Evolutionary conservation across 2,888 invertebrate genomes (phyloP).

Genomic region (Imbricaverruca yamaguchii): DNA sequence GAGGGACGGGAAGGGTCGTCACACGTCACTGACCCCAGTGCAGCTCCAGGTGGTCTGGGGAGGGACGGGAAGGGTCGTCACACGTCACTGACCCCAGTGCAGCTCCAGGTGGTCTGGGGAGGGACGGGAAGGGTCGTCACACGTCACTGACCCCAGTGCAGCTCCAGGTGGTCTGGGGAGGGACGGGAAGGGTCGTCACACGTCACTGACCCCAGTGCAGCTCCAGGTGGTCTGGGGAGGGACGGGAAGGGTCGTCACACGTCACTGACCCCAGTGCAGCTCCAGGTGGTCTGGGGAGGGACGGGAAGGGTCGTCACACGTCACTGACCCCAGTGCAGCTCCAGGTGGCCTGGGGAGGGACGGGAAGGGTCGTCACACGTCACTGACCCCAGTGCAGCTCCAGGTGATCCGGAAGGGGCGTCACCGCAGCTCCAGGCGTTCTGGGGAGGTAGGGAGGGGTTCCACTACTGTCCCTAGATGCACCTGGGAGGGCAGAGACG

Average conservation of each 20-base stretch:
- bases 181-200: neutral
- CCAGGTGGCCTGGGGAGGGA: slow-evolving; percentile 1
- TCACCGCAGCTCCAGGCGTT: too few species aligned
- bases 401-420: neutral
- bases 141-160: neutral
- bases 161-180: slow-evolving; percentile 6
- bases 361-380: neutral
- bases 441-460: too few species aligned
- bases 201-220: neutral
- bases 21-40: neutral
- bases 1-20: too few species aligned
- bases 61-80: neutral
- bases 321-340: neutral
- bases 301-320: neutral
- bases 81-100: neutral
- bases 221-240: slow-evolving; percentile 8
- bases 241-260: neutral
- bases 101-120: slow-evolving; percentile 12
- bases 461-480: too few species aligned
- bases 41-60: slow-evolving; percentile 14
- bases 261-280: neutral
- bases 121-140: neutral
- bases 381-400: neutral
- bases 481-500: too few species aligned
- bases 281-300: slow-evolving; percentile 7